Base-by-base conservation (phyloP, 2,888 invertebrate species). In the Rhamphomyia laevipes region DNA sequence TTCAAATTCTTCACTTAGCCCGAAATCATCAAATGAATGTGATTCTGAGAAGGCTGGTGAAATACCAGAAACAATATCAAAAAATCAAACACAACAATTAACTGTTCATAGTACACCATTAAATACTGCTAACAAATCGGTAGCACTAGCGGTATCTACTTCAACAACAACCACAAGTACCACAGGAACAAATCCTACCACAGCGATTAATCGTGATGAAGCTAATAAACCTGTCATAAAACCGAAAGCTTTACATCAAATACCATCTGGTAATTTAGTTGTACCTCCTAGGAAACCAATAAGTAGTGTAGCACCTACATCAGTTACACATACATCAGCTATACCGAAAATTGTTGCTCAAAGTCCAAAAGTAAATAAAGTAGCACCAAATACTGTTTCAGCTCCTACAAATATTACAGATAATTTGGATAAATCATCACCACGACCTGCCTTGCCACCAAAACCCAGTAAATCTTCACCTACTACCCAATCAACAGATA, bases 281-380 rank as follows among this genome's bases (percentile, higher is more conserved):
- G 66, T 68, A 61, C 70, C 72, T 58, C 69, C 74, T 59, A 80
- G 89, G 75, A 89, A 89, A 69, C 89, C 89, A 53, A 83, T 88
- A 56, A 88, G 87, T 67, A 88, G 87, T 70, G 88, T 88, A 54
- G 87, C 88, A 56, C 87, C 89, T 54, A 84, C 82, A 55, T 80
- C 83, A 47, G 77, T 84, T 62, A 77, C 53, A 30, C 46, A 47
- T 35, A 59, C 61, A 50, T 78, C 61, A 51, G 56, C 61, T 23
- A 59, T 68, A 57, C 65, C 70, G 49, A 70, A 70, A 60, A 69
- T 67, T 58, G 64, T 69, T 13, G 64, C 67, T 40, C 68, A 68
- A 55, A 68, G 57, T 52, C 69, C 70, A 55, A 74, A 64, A 68
- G 76, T 70, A 60, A 74, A 65, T 64, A 72, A 62, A 60, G 75